Base-by-base conservation (phyloP, 2,888 invertebrate genomes). In the Tetramorium bicarinatum region DNA sequence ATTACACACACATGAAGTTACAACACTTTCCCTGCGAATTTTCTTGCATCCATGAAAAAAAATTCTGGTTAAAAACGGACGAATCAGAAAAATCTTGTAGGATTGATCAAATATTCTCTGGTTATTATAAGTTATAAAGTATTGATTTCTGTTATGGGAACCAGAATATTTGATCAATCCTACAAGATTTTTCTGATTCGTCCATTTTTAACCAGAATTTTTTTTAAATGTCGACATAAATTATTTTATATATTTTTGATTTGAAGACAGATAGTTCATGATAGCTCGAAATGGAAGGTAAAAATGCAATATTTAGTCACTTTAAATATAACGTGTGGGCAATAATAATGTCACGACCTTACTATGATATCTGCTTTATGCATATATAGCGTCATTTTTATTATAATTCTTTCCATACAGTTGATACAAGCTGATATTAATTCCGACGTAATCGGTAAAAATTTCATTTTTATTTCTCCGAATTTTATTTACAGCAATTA, bases 351-450 rank as follows among this genome's bases (percentile, higher is more conserved):
- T 54, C 54, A 38, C 13, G 15, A 25, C 15, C 61, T 44, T 8
- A 44, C n/a, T 44, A n/a, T 38, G 18, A 56, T 38, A 25, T 44
- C 4, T n/a, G 9, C 9, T 75, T 21, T 47, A 34, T 21, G 15
- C 29, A n/a, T 25, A 34, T 52, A 9, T 1, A 72, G 25, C 15
- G 41, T 29, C 15, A n/a, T n/a, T 15, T 34, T 62, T 62, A 62
- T 62, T 29, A 44, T 61, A 8, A 61, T 44, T 74, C 34, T n/a
- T 25, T 25, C 21, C 41, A 21, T 6, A 6, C 3, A 1, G 7
- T n/a, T 67, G 34, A 69, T 25, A 9, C 18, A 25, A 47, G 47
- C n/a, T 21, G 21, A 72, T 41, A 25, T 72, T 54, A 72, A 72
- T 54, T 15, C n/a, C 54, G 21, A 21, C 54, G 6, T 54, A 41